Conservation (phyloP, 53 echinoderm and acorn worm species). For the Luidia sarsii region DNA sequence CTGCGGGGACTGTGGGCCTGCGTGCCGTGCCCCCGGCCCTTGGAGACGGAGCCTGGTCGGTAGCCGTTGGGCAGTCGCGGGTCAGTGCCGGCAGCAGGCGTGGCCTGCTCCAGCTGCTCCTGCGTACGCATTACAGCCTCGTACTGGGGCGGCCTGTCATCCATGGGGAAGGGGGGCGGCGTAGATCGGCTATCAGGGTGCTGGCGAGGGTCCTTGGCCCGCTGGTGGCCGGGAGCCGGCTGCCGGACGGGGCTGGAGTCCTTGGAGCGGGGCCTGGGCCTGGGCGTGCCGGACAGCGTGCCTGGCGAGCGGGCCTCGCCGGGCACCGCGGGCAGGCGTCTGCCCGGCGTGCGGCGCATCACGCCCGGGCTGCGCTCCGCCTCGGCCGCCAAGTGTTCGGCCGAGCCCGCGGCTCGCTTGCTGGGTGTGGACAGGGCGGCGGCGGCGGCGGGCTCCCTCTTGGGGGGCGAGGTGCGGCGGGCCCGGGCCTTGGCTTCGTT, state of each 20-base stretch:
- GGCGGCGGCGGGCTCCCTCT: conserved; percentile 18
- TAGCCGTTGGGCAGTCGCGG: conserved; percentile 90
- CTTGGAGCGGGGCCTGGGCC: conserved; percentile 77
- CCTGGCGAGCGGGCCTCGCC: conserved; percentile 63
- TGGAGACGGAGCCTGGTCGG: conserved; percentile 78
- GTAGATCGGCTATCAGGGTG: conserved; percentile 38
- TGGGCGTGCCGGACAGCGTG: conserved; percentile 63
- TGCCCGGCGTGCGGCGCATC: conserved; percentile 61
- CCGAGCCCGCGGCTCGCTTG: conserved; percentile 53
- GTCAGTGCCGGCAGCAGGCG: conserved; percentile 48
- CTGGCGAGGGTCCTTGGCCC: conserved; percentile 47
- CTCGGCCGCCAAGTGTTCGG: conserved; percentile 71
- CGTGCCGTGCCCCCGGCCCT: conserved; percentile 95
- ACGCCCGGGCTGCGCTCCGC: conserved; percentile 61
- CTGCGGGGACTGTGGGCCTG: conserved; percentile 91
- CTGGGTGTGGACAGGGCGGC: conserved; percentile 55
- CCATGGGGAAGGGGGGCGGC: conserved; percentile 64
- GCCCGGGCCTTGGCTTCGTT: conserved; percentile 21
- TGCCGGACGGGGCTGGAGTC: conserved; percentile 80
- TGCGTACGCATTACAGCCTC: conserved; percentile 87
- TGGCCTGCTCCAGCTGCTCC: conserved; percentile 47
- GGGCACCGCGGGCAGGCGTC: conserved; percentile 82
- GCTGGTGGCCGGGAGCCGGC: conserved; percentile 63
- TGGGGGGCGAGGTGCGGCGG: conserved; percentile 64
- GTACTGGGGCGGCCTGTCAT: conserved; percentile 91